Conservation (phyloP, 2,797 vertebrate genomes). For the Anniella stebbinsi region DNA sequence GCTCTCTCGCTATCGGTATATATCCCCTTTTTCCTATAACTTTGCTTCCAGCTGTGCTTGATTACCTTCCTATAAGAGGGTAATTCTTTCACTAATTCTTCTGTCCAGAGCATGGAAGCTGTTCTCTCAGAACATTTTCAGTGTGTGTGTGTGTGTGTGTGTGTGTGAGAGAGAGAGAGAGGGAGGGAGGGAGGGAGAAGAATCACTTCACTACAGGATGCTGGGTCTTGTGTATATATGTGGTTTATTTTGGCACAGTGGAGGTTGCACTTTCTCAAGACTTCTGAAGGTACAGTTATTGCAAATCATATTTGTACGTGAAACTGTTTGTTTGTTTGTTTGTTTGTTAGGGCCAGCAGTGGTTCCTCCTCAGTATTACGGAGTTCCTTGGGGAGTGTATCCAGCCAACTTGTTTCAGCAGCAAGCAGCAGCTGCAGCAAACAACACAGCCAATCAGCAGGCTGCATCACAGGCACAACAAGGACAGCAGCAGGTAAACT, state of each 20-base stretch:
- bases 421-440: slow-evolving; percentile 88
- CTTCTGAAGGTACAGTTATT: not conserved
- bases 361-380: slow-evolving; percentile 97
- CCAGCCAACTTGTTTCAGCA: slow-evolving; percentile 98
- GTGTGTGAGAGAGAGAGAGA: too few species aligned
- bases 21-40: not conserved
- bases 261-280: not conserved
- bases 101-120: not conserved
- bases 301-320: not conserved
- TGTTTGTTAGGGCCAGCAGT: slow-evolving; percentile 90
- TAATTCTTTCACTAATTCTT: not conserved
- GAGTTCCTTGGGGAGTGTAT: slow-evolving; percentile 98
- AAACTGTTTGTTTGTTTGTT: not conserved
- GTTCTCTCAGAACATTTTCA: not conserved
- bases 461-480: slow-evolving; percentile 91
- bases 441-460: slow-evolving; percentile 93
- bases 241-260: not conserved
- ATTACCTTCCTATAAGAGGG: not conserved
- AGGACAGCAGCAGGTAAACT: slow-evolving; percentile 90
- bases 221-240: not conserved
- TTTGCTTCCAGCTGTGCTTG: too few species aligned
- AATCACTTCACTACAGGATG: not conserved
- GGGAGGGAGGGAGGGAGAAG: too few species aligned
- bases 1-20: not conserved
- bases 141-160: not conserved